These are phyloP conservation scores for Petrolisthes cinctipes DNA, from an alignment of 2,888 invertebrate species.

Conservation along the genomic window DNA sequence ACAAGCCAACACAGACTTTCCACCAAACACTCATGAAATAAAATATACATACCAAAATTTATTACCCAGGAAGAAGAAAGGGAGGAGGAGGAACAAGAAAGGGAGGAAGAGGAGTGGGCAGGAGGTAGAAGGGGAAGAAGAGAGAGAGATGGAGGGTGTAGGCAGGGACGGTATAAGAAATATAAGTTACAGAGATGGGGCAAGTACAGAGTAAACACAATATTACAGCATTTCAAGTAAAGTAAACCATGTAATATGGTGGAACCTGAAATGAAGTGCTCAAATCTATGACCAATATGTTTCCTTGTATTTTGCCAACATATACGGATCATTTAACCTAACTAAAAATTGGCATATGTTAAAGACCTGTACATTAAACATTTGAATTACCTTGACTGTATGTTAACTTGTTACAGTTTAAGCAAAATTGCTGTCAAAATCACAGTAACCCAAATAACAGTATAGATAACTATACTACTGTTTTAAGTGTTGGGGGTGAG, in stretches of 20 bases:
- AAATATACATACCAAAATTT: not conserved
- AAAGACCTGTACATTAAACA: not conserved
- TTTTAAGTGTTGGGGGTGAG: not conserved
- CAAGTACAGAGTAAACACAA: not conserved
- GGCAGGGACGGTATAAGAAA: not conserved
- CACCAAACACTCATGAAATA: constrained; percentile 2
- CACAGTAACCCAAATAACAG: not conserved
- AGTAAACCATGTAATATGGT: not conserved
- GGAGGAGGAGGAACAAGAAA: not conserved
- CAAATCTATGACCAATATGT: not conserved
- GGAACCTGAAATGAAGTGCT: not conserved
- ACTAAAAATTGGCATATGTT: not conserved
- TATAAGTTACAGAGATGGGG: not conserved
- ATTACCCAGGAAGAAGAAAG: not conserved
- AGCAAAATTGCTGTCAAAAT: not conserved
- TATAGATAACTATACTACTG: not conserved
- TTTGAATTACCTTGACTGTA: not conserved
- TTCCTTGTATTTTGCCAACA: not conserved
- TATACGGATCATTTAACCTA: not conserved
- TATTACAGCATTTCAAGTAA: not conserved
- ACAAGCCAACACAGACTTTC: constrained; percentile 18
- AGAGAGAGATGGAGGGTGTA: not conserved
- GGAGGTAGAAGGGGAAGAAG: not conserved
- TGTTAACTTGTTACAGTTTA: not conserved
- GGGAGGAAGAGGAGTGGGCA: not conserved